Evolutionary conservation across 2,888 invertebrate species (phyloP), one percentile per base, ranked within the genome.

Genomic region (Oligia strigilis): DNA sequence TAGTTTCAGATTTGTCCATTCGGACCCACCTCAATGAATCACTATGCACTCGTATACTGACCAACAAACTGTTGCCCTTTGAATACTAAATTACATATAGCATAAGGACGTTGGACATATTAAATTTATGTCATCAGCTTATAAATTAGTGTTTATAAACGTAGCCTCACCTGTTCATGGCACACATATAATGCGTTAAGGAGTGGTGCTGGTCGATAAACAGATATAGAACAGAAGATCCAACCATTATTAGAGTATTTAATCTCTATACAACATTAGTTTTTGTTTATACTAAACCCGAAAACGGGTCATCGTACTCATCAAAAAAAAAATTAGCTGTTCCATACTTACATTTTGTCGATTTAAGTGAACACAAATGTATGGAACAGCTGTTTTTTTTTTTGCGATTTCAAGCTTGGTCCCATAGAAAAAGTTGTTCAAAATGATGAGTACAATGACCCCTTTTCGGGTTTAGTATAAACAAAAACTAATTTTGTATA

Each of bases 81-180:
- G 60, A 82, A 82, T 81, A 77, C 52, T 62, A 66, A 66, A 55
- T 29, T 69, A 64, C 13, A 6, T 19, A 19, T 58, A 73, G 64
- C 46, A 46, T 66, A 78, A 72, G 70, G 75, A 75, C 82, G 62
- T 17, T 58, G 66, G 71, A 60, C 65, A 55, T 70, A 85, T 80
- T 69, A 64, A 77, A 80, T 66, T 73, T 29, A 72, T 85, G 72
- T 77, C 76, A 66, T 70, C 43, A 71, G 86, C 66, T 83, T 82
- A 77, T 76, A 88, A 82, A 86, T 88, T 76, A 75, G 73, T 86
- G 75, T 79, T 80, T 72, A 73, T 64, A 55, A 62, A 82, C 46
- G 67, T 43, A 64, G 29, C 73, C 75, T 78, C 36, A 80, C 29
- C n/a, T 72, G 43, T 46, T 66, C 52, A 52, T 43, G n/a, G 72